phyloP scores from a whole-genome alignment of 2,113 vertebrate species.

The Theropithecus gelada region DNA sequence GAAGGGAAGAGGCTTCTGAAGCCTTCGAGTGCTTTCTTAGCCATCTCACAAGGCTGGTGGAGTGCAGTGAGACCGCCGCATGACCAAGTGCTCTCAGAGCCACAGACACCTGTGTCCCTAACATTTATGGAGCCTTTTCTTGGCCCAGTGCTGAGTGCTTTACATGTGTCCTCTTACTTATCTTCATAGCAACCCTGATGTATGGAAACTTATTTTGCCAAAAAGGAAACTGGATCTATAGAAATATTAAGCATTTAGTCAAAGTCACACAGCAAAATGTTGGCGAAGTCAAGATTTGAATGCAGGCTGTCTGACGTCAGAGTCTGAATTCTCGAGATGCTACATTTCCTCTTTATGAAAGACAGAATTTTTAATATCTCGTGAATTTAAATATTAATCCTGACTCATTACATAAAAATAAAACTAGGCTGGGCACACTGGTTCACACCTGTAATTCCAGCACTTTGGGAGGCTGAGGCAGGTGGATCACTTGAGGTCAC shows the following conservation, averaged over 20 bases:
- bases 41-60: not conserved
- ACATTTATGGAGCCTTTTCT: not conserved
- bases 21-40: not conserved
- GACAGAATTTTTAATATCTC: not conserved
- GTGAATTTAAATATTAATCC: not conserved
- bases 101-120: not conserved
- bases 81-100: not conserved
- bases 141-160: not conserved
- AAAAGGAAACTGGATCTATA: not conserved
- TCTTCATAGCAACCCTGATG: not conserved
- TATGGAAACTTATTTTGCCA: not conserved
- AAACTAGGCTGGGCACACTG: too few relatives aligned
- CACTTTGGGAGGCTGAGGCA: too few relatives aligned
- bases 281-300: not conserved
- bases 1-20: not conserved
- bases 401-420: not conserved
- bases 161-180: rapidly evolving
- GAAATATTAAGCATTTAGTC: not conserved
- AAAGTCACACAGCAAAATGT: not conserved
- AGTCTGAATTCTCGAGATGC: rapidly evolving
- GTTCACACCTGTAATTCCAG: too few relatives aligned
- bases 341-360: not conserved
- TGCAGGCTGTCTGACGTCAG: not conserved
- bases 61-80: rapidly evolving
- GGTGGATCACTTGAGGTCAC: too few relatives aligned